Percentiles rank a stretch among this genome's conserved stretches.
phyloP scores from a whole-genome alignment of 2,797 vertebrate genomes.

The Anomalospiza imberbis region DNA sequence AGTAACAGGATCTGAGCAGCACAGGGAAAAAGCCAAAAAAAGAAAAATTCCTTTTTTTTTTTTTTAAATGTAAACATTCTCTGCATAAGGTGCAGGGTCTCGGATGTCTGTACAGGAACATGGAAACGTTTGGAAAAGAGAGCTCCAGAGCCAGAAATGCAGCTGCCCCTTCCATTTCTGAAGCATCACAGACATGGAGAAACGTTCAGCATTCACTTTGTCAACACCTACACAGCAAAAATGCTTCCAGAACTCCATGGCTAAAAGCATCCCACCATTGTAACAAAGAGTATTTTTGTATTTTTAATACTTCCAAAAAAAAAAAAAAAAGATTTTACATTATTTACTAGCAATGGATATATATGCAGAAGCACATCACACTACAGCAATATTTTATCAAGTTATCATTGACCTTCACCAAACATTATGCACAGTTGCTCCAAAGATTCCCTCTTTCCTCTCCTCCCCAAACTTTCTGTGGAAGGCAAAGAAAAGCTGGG shows the following conservation, averaged over 20 bases:
- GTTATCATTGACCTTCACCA: neutral
- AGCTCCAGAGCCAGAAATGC: constrained; percentile 3
- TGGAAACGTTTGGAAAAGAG: constrained; percentile 3
- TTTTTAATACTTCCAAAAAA: neutral
- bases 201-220: neutral
- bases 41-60: neutral
- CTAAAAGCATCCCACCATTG: constrained; percentile 13
- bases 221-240: constrained; percentile 29
- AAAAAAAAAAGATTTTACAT: neutral
- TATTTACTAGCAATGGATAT: constrained; percentile 37
- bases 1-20: constrained; percentile 1
- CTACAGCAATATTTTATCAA: constrained; percentile 1
- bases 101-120: constrained; percentile 33
- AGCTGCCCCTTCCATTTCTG: neutral
- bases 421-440: neutral
- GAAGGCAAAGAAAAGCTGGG: neutral
- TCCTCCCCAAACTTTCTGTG: neutral
- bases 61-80: constrained; percentile 46
- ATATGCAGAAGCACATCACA: constrained; percentile 39
- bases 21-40: neutral
- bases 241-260: constrained; percentile 13
- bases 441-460: neutral
- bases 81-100: constrained; percentile 62
- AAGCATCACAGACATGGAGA: neutral
- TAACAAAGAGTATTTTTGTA: neutral